phyloP scores from a whole-genome alignment of 2,888 invertebrate genomes.

The Protonemura montana region DNA sequence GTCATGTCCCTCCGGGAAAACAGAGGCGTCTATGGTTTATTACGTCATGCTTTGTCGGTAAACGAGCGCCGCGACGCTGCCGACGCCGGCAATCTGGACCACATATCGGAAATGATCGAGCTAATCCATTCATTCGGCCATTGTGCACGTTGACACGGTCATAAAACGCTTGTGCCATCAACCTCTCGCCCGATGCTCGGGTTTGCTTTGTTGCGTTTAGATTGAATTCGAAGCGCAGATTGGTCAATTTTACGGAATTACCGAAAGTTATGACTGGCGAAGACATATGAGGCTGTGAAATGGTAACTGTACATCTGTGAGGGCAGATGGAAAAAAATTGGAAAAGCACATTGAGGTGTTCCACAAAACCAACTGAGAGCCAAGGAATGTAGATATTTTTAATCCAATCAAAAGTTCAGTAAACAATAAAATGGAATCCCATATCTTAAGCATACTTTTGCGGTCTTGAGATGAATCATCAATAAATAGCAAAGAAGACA shows the following conservation, averaged over 20 bases:
- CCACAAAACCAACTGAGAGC: too few relatives aligned
- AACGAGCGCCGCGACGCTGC: constrained; percentile 16
- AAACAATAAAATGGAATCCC: too few relatives aligned
- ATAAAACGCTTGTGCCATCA: constrained; percentile 3
- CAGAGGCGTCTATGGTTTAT: constrained; percentile 21
- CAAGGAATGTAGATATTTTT: too few relatives aligned
- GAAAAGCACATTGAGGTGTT: too few relatives aligned
- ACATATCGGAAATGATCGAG: constrained; percentile 38
- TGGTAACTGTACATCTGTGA: too few relatives aligned
- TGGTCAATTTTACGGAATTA: neutral
- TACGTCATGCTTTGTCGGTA: neutral
- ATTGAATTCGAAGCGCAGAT: neutral
- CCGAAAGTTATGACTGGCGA: neutral
- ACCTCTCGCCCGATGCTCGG: neutral
- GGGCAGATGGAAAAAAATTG: too few relatives aligned
- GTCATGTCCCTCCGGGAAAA: constrained; percentile 31
- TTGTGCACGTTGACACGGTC: constrained; percentile 24
- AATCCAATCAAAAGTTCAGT: too few relatives aligned
- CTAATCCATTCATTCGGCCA: constrained; percentile 34
- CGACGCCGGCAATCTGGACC: constrained; percentile 26
- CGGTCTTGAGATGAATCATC: too few relatives aligned
- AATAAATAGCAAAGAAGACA: too few relatives aligned
- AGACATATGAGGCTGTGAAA: neutral
- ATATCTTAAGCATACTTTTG: too few relatives aligned
- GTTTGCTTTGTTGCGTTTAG: neutral